Evolutionary conservation across 2,797 vertebrate species (phyloP).

Genomic region (Mormyrus proboscirostris): DNA sequence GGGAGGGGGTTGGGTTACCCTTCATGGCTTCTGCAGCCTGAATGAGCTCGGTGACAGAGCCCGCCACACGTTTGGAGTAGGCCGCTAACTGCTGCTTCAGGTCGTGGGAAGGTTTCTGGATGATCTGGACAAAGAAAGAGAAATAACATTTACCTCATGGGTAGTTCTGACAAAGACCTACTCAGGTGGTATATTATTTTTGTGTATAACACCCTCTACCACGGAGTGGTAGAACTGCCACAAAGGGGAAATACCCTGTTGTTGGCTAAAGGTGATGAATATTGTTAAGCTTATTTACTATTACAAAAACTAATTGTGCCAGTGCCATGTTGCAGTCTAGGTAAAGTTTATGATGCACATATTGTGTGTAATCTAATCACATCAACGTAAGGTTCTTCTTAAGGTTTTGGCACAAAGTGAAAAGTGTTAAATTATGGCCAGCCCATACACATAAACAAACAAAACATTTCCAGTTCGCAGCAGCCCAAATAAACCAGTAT

Average conservation of each 20-base stretch:
- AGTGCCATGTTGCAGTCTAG: not conserved
- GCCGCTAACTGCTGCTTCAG: slow-evolving; percentile 76
- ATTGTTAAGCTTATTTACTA: not conserved
- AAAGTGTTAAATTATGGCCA: not conserved
- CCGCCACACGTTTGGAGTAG: slow-evolving; percentile 77
- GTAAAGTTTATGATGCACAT: not conserved
- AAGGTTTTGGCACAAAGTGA: not conserved
- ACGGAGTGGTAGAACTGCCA: not conserved
- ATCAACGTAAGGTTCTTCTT: not conserved
- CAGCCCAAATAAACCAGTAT: not conserved
- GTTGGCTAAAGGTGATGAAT: not conserved
- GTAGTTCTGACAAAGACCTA: not conserved
- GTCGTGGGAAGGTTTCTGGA: slow-evolving; percentile 75
- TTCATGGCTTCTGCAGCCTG: slow-evolving; percentile 87
- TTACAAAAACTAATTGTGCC: not conserved
- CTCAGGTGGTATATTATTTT: not conserved
- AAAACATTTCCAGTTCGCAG: not conserved
- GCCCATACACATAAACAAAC: not conserved
- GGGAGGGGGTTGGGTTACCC: slow-evolving; percentile 48
- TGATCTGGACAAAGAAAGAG: slow-evolving; percentile 53
- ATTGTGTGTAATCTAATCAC: not conserved
- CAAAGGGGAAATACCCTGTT: not conserved
- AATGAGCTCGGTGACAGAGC: slow-evolving; percentile 80
- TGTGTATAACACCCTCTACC: not conserved
- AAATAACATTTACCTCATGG: not conserved